These are phyloP conservation scores for Propithecus deckenii DNA, from an alignment of 2,797 vertebrate species.

Conservation along the genomic window DNA sequence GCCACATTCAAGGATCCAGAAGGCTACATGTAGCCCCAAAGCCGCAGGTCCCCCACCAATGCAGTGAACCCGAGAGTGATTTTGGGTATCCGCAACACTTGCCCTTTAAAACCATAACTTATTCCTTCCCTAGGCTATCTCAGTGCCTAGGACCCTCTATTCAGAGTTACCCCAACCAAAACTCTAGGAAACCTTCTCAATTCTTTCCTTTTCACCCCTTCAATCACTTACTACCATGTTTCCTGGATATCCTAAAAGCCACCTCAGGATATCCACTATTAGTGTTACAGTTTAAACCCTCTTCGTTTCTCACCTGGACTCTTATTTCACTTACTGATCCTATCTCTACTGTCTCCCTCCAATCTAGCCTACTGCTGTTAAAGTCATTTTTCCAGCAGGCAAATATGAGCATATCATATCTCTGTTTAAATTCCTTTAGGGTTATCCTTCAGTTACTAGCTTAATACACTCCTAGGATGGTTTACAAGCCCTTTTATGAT, in stretches of 20 bases:
- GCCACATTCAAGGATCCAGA: too few relatives aligned
- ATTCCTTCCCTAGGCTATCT: neutral
- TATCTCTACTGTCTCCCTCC: neutral
- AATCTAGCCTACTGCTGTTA: neutral
- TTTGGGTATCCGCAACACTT: neutral
- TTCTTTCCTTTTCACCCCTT: neutral
- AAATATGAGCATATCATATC: neutral
- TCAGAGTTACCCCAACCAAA: neutral
- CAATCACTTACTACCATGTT: neutral
- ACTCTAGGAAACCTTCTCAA: neutral
- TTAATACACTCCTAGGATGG: neutral
- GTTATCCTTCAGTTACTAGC: neutral
- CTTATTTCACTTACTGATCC: neutral
- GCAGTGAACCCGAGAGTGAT: neutral
- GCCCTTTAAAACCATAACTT: neutral
- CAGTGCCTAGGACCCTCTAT: neutral
- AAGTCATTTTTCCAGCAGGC: neutral
- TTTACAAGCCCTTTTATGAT: neutral
- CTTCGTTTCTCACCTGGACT: neutral
- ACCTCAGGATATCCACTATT: neutral
- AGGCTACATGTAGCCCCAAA: too few relatives aligned
- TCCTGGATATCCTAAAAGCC: neutral
- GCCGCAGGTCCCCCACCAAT: too few relatives aligned
- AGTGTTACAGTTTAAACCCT: neutral
- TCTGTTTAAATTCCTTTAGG: neutral